phyloP scores from a whole-genome alignment of 2,113 vertebrate species.

The Bostrychus sinensis region DNA sequence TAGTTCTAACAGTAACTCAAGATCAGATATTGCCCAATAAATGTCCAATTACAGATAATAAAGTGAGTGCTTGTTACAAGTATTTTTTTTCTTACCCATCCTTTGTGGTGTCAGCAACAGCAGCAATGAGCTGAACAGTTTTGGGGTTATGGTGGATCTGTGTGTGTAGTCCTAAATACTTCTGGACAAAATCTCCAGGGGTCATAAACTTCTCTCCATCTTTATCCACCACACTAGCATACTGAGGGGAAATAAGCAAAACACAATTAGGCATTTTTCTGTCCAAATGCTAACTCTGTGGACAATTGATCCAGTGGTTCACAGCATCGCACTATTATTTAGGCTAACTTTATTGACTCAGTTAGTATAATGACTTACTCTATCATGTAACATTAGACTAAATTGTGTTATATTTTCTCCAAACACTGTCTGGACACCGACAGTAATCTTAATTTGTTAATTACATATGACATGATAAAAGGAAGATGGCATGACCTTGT shows the following conservation, averaged over 20 bases:
- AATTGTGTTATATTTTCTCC: no score
- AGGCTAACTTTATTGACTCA: no score
- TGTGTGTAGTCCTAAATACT: conserved; percentile 91
- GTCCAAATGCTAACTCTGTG: not conserved
- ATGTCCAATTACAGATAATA: conserved; percentile 25
- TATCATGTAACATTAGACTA: no score
- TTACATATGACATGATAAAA: not conserved
- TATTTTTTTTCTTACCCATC: conserved; percentile 85
- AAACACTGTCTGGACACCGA: no score
- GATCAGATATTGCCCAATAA: conserved; percentile 34
- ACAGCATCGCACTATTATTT: no score
- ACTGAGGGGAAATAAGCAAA: conserved; percentile 71
- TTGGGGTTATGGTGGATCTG: conserved; percentile 91
- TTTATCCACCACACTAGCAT: conserved; percentile 88
- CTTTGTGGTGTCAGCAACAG: conserved; percentile 97
- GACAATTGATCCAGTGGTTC: no score
- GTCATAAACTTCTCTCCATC: conserved; percentile 97
- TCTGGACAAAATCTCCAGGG: conserved; percentile 94
- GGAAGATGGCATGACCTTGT: not conserved
- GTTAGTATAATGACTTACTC: no score
- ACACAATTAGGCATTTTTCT: not conserved
- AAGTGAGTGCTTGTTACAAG: not conserved
- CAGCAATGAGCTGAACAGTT: conserved; percentile 93
- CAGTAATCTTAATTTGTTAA: no score
- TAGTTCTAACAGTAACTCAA: not conserved